A percentile compares a stretch with the other conserved stretches of the same genome.
Evolutionary conservation across 2,888 invertebrate genomes (phyloP).

Genomic region (Latrodectus hesperus): DNA sequence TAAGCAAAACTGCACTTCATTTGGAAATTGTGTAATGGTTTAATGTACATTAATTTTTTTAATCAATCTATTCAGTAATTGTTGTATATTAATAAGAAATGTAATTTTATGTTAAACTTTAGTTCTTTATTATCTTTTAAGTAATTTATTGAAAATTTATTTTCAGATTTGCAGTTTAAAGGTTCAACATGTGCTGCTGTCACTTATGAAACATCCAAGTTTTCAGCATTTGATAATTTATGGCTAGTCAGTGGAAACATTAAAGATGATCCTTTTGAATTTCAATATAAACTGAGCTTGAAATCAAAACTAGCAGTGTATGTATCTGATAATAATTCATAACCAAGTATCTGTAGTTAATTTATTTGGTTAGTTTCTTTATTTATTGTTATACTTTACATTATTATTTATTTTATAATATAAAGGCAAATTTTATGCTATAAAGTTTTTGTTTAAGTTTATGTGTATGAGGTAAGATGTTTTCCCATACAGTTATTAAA

Average conservation of each 20-base stretch:
- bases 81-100: too few species aligned
- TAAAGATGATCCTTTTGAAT: constrained; percentile 91
- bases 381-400: too few species aligned
- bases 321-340: constrained; percentile 9
- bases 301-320: constrained; percentile 77
- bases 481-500: too few species aligned
- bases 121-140: too few species aligned
- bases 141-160: not conserved
- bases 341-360: too few species aligned
- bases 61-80: too few species aligned
- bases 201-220: constrained; percentile 93
- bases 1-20: not conserved
- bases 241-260: constrained; percentile 94
- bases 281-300: constrained; percentile 84
- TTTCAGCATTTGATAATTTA: constrained; percentile 92
- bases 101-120: too few species aligned
- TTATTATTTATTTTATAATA: too few species aligned
- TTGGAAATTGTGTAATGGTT: not conserved
- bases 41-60: too few species aligned
- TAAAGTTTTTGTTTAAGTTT: not conserved
- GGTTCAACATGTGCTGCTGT: constrained; percentile 78
- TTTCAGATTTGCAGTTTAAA: constrained; percentile 90
- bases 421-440: not conserved
- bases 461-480: too few species aligned
- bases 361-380: too few species aligned